Conservation (phyloP, 2,888 invertebrate genomes). For the Cheilosia grossa region DNA sequence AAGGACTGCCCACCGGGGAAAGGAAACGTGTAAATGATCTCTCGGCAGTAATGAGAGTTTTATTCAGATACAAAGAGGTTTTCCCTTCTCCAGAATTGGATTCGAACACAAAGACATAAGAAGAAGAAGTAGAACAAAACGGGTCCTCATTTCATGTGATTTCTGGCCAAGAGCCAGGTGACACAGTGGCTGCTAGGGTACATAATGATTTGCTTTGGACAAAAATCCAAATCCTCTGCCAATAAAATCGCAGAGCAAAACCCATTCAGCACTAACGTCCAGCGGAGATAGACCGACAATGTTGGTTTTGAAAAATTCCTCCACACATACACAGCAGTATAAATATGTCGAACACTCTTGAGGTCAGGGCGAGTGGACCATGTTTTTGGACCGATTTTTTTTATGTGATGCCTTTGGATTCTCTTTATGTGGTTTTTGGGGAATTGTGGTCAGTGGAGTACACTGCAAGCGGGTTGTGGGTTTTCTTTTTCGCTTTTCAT, state of each 20-base stretch:
- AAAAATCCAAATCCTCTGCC: conserved; percentile 41
- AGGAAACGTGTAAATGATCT: background rate
- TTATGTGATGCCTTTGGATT: background rate
- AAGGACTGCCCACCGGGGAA: background rate
- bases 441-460: conserved; percentile 17
- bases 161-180: conserved; percentile 66
- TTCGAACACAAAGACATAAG: conserved; percentile 16
- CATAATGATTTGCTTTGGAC: conserved; percentile 18
- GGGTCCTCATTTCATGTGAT: conserved; percentile 37
- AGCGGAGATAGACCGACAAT: conserved; percentile 15
- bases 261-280: conserved; percentile 10
- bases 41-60: conserved; percentile 35
- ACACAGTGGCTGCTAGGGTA: conserved; percentile 49
- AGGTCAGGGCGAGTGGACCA: conserved; percentile 40
- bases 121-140: conserved; percentile 18
- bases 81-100: conserved; percentile 25
- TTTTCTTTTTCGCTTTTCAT: conserved; percentile 16
- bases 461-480: conserved; percentile 13
- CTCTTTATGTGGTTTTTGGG: conserved; percentile 1
- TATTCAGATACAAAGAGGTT: conserved; percentile 45
- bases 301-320: conserved; percentile 22
- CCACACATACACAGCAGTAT: background rate
- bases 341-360: conserved; percentile 10
- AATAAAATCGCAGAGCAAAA: conserved; percentile 34
- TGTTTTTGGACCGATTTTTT: conserved; percentile 22